These are phyloP conservation scores for Chlorodrepanis virens DNA, from an alignment of 2,113 vertebrate species.

Conservation along the genomic window DNA sequence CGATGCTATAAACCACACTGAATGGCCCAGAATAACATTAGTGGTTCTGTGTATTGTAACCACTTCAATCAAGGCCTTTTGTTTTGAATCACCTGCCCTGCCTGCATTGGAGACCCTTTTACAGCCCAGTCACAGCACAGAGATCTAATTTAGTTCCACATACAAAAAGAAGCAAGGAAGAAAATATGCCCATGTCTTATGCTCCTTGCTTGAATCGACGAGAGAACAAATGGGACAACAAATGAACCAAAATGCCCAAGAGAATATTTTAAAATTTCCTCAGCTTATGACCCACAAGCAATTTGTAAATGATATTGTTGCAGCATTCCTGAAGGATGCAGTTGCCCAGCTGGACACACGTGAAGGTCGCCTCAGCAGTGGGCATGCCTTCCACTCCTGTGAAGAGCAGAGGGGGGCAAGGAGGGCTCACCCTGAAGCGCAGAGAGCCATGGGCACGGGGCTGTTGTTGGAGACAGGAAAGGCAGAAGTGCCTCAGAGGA, in stretches of 20 bases:
- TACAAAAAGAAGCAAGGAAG: background rate
- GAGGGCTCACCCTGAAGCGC: background rate
- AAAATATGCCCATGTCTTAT: background rate
- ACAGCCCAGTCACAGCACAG: background rate
- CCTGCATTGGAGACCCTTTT: conserved; percentile 43
- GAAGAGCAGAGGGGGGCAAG: background rate
- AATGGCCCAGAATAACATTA: conserved; percentile 64
- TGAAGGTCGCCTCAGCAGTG: background rate
- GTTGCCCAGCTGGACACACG: background rate
- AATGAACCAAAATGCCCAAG: background rate
- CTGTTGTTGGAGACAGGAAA: background rate
- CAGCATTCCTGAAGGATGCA: background rate
- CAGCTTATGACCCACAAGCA: background rate
- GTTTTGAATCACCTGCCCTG: conserved; percentile 70
- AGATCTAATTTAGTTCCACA: conserved; percentile 49
- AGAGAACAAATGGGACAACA: background rate
- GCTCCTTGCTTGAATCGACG: background rate
- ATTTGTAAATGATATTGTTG: background rate
- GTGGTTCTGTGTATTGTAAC: conserved; percentile 54
- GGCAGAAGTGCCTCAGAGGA: background rate
- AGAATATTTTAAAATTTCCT: background rate
- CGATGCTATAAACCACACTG: conserved; percentile 41
- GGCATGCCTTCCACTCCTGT: background rate
- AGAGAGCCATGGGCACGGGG: rapidly evolving
- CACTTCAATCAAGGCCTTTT: conserved; percentile 68